These are phyloP conservation scores for Dipodomys ordii DNA, from an alignment of 2,113 vertebrate species.

Conservation along the genomic window DNA sequence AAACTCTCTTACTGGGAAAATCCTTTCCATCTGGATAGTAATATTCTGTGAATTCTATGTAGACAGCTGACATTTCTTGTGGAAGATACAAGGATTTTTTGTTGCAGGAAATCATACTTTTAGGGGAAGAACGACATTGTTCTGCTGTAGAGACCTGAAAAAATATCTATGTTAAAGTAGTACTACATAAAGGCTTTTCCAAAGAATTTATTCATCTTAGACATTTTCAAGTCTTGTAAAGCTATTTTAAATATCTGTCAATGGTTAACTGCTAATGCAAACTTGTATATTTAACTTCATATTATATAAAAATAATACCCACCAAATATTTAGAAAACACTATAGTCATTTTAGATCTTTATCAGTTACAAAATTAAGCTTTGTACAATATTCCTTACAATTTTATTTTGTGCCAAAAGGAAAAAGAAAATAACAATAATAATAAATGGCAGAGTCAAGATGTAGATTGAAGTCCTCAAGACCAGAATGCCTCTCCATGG, in stretches of 20 bases:
- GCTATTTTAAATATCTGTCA: not conserved
- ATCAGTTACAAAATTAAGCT: slow-evolving; percentile 53
- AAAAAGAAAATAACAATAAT: slow-evolving; percentile 13
- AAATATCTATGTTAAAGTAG: slow-evolving; percentile 54
- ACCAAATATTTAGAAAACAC: slow-evolving; percentile 22
- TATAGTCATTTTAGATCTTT: not conserved
- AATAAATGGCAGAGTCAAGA: not conserved
- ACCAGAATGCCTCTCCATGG: too few species aligned
- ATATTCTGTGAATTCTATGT: slow-evolving; percentile 98
- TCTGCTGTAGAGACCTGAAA: slow-evolving; percentile 97
- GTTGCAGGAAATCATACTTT: slow-evolving; percentile 98
- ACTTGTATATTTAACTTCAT: slow-evolving; percentile 33
- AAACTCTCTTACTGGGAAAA: slow-evolving; percentile 93
- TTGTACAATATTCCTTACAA: not conserved
- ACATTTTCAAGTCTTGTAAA: slow-evolving; percentile 27
- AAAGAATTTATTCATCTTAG: not conserved
- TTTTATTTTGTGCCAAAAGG: not conserved
- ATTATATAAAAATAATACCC: slow-evolving; percentile 11
- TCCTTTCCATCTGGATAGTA: slow-evolving; percentile 98
- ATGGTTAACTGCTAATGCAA: slow-evolving; percentile 12
- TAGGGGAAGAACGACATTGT: slow-evolving; percentile 95
- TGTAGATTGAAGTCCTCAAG: not conserved
- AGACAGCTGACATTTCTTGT: slow-evolving; percentile 97
- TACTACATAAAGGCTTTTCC: slow-evolving; percentile 38
- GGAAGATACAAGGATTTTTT: slow-evolving; percentile 98